phyloP scores from a whole-genome alignment of 2,797 vertebrate genomes.

The Semotilus atromaculatus region DNA sequence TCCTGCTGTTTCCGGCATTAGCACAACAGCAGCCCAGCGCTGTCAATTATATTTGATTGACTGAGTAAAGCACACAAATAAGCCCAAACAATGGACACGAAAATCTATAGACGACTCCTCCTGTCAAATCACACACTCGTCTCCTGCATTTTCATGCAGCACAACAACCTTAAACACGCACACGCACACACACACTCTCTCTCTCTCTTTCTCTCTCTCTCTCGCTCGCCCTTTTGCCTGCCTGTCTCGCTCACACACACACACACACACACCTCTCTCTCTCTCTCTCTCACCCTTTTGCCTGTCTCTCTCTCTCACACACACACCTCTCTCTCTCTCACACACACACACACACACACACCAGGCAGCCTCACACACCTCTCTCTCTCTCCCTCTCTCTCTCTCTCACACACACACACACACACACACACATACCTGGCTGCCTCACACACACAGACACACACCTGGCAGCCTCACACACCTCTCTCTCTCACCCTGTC shows the following conservation, averaged over 20 bases:
- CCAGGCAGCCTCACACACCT: no score
- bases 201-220: slow-evolving; percentile 74
- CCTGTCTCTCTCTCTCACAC: neutral
- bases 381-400: no score
- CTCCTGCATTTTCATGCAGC: slow-evolving; percentile 90
- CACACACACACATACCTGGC: no score
- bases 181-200: slow-evolving; percentile 75
- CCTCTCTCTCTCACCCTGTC: no score
- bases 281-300: neutral
- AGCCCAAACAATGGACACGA: slow-evolving; percentile 99
- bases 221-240: no score
- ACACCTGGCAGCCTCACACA: no score
- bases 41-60: slow-evolving; percentile 99
- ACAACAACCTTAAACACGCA: slow-evolving; percentile 66
- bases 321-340: slow-evolving; percentile 20
- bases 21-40: slow-evolving; percentile 94
- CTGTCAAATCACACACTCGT: slow-evolving; percentile 91
- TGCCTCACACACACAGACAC: no score
- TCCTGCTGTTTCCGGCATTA: slow-evolving; percentile 86
- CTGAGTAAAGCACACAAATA: slow-evolving; percentile 99
- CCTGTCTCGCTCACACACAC: no score
- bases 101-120: slow-evolving; percentile 99
- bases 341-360: no score
- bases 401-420: no score
- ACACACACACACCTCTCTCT: neutral